These are phyloP conservation scores for Pristionchus fissidentatus DNA, from an alignment of 2,888 invertebrate species.

Conservation along the genomic window DNA sequence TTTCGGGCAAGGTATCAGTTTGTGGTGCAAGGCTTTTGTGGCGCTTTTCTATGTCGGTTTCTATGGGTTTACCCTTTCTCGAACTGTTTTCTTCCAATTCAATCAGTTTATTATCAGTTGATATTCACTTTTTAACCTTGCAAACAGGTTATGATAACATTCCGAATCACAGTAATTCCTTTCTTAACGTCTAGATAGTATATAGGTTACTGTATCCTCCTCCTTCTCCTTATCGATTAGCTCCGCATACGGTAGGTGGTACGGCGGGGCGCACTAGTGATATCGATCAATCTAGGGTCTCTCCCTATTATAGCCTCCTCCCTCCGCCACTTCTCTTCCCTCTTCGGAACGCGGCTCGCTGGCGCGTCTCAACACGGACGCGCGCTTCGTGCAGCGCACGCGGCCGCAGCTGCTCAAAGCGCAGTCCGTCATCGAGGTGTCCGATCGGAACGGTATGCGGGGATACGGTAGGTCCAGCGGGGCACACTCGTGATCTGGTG, in stretches of 20 bases:
- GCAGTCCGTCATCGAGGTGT: constrained; percentile 68
- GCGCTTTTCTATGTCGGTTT: not conserved
- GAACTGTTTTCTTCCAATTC: not conserved
- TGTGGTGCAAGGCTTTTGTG: constrained; percentile 15
- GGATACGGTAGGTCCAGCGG: constrained; percentile 53
- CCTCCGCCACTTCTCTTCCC: constrained; percentile 45
- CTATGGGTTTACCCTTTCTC: not conserved
- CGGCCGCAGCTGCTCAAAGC: constrained; percentile 71
- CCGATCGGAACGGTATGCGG: constrained; percentile 38
- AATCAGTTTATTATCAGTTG: not conserved
- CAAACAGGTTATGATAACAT: not conserved
- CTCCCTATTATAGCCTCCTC: constrained; percentile 46
- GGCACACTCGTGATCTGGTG: not conserved
- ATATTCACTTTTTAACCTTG: not conserved
- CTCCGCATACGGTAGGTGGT: not conserved
- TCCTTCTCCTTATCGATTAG: not conserved
- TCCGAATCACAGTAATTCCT: too few relatives aligned
- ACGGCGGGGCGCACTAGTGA: too few relatives aligned
- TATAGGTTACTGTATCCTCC: not conserved
- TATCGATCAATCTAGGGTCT: not conserved
- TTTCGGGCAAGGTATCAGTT: not conserved
- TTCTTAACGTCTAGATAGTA: not conserved
- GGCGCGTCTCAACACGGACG: constrained; percentile 61
- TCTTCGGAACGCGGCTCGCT: constrained; percentile 50
- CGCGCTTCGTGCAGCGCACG: constrained; percentile 54